Base-by-base conservation (phyloP, 2,888 invertebrate species). In the Lasioglossum vierecki region DNA sequence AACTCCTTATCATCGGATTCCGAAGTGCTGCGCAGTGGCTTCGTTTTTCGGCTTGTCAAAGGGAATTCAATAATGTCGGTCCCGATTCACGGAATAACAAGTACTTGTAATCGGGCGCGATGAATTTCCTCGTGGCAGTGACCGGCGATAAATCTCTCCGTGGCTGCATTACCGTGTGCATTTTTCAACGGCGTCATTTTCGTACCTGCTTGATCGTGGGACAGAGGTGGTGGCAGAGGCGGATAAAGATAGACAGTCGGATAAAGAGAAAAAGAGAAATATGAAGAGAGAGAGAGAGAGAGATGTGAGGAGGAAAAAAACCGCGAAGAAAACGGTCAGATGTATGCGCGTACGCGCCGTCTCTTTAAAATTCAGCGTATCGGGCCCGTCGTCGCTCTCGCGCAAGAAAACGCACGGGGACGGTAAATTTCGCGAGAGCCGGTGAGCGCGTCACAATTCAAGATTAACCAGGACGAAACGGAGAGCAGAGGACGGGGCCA, bases 331-430 rank as follows among this genome's bases (percentile, higher is more conserved):
- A 70, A 79, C 70, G 71, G 76, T 80, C 78, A 78, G 78, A 80
- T 86, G 87, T 88, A 73, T 83, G 35, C 35, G 66, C 66, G 83
- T 80, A 75, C 80, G 83, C 80, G 76, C 68, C 84, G 89, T 83
- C 87, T 87, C 88, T 88, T 88, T 76, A 83, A 92, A 92, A 91
- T 92, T 92, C 87, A 86, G 84, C 82, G 84, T 92, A 91, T 92
- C 91, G 82, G 82, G 72, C 35, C 22, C 53, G 83, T 60, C 78
- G 87, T 60, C 71, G 80, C 70, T n/a, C 75, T 83, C 83, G 87
- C 70, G 86, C 82, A 76, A 79, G 88, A 68, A 66, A 80, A 85
- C 80, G 84, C 83, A 60, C 79, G 85, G 49, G 77, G 87, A 84
- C 89, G 77, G 85, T 89, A 89, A 89, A 90, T 89, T 89, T 89